These are phyloP conservation scores for Zaprionus nigranus DNA, from an alignment of 1,140 invertebrate genomes.

Conservation along the genomic window DNA sequence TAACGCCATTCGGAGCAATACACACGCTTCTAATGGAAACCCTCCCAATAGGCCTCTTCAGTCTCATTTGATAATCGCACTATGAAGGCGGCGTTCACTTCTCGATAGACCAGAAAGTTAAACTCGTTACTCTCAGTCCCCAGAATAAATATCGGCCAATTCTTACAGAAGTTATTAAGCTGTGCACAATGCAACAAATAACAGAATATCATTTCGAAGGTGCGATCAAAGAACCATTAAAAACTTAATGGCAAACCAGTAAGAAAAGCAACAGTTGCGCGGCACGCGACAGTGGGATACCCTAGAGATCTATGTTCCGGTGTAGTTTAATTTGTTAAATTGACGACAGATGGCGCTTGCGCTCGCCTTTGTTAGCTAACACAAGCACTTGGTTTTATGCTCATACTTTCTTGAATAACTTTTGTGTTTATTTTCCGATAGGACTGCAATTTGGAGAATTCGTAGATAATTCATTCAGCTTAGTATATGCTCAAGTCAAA, in stretches of 20 bases:
- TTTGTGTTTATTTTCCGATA: too few relatives aligned
- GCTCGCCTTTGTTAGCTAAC: too few relatives aligned
- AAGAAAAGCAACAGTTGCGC: too few relatives aligned
- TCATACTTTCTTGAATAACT: too few relatives aligned
- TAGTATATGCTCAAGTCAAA: too few relatives aligned
- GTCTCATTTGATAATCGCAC: constrained; percentile 70
- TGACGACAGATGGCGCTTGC: too few relatives aligned
- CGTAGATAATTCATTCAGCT: too few relatives aligned
- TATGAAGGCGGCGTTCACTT: constrained; percentile 70
- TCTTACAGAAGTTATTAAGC: neutral
- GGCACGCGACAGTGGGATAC: too few relatives aligned
- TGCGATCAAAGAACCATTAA: constrained; percentile 8
- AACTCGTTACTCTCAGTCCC: constrained; percentile 24
- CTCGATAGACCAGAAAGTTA: constrained; percentile 32
- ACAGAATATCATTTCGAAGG: constrained; percentile 80
- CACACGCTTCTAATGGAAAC: constrained; percentile 22
- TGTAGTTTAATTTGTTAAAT: too few relatives aligned
- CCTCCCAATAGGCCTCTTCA: constrained; percentile 6
- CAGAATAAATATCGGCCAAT: neutral
- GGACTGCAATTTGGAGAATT: too few relatives aligned
- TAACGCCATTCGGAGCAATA: constrained; percentile 1
- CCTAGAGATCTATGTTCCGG: too few relatives aligned
- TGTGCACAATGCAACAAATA: constrained; percentile 65
- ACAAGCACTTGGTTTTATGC: too few relatives aligned
- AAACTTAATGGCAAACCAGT: neutral